Percentiles rank a stretch among this genome's conserved stretches.
Conservation (phyloP, 2,113 vertebrate species). For the Gymnobelideus leadbeateri region DNA sequence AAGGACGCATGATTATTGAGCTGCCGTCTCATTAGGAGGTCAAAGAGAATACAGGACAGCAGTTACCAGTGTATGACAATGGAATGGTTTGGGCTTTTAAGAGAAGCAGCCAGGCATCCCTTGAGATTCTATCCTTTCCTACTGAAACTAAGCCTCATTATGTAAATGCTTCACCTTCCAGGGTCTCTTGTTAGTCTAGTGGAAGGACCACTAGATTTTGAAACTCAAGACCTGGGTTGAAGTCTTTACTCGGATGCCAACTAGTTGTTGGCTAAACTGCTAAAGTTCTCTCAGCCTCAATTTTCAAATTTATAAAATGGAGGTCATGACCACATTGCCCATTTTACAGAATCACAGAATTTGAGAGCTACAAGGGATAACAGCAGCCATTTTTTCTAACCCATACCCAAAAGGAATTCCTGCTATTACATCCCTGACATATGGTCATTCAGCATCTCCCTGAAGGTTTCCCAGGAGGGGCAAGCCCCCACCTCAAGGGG, state of each 20-base stretch:
- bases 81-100: neutral
- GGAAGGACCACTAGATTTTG: neutral
- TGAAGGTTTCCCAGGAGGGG: neutral
- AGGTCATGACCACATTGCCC: neutral
- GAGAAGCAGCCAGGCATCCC: neutral
- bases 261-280: neutral
- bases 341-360: neutral
- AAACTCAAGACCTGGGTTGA: neutral
- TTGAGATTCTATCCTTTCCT: neutral
- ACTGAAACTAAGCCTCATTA: neutral
- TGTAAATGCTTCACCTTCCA: neutral
- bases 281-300: neutral
- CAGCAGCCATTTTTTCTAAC: neutral
- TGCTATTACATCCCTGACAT: neutral
- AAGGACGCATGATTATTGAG: slow-evolving; percentile 62
- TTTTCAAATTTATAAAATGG: neutral
- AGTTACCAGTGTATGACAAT: slow-evolving; percentile 63
- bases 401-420: neutral
- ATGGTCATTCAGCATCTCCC: neutral
- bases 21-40: slow-evolving; percentile 71
- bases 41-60: slow-evolving; percentile 69
- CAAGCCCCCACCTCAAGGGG: neutral
- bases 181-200: neutral
- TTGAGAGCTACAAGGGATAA: neutral
- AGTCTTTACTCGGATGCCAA: neutral